Percentiles rank a stretch among this genome's conserved stretches.
phyloP scores from a whole-genome alignment of 2,888 invertebrate genomes.

The Notocelia uddmanniana region DNA sequence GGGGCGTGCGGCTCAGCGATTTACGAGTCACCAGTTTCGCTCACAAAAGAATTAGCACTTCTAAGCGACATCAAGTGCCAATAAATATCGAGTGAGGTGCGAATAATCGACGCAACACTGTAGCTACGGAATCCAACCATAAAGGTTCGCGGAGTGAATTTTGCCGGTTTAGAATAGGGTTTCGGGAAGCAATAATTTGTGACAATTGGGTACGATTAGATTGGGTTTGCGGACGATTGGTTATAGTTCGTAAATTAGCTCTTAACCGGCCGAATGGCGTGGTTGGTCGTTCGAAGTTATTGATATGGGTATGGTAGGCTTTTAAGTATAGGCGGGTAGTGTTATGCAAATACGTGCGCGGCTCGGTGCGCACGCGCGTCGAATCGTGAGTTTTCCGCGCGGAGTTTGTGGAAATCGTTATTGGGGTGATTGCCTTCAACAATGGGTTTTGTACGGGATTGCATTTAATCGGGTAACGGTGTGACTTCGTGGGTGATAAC shows the following conservation, averaged over 20 bases:
- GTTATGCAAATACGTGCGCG: constrained; percentile 74
- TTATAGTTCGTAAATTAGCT: constrained; percentile 83
- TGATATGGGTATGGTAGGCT: constrained; percentile 54
- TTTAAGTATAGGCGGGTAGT: constrained; percentile 60
- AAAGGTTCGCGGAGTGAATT: constrained; percentile 76
- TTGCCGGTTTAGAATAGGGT: constrained; percentile 77
- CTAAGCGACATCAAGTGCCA: constrained; percentile 81
- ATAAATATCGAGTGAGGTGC: constrained; percentile 77
- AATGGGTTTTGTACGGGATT: constrained; percentile 81
- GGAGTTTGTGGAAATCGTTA: constrained; percentile 84
- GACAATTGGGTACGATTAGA: constrained; percentile 85
- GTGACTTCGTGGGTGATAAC: constrained; percentile 68
- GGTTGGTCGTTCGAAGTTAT: constrained; percentile 59
- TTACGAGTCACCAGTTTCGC: constrained; percentile 71
- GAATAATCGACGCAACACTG: constrained; percentile 81
- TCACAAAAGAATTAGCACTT: constrained; percentile 78
- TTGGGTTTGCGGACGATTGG: constrained; percentile 82
- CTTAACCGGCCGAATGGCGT: constrained; percentile 70
- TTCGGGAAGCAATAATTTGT: constrained; percentile 85
- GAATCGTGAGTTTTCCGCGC: constrained; percentile 83
- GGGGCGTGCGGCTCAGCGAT: constrained; percentile 71
- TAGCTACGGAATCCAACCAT: constrained; percentile 62
- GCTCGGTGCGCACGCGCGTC: constrained; percentile 79
- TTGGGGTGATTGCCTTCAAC: constrained; percentile 85
- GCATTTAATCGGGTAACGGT: constrained; percentile 77